A percentile compares a stretch with the other conserved stretches of the same genome.
Conservation (phyloP, 2,113 vertebrate genomes). For the Hydropotes inermis region DNA sequence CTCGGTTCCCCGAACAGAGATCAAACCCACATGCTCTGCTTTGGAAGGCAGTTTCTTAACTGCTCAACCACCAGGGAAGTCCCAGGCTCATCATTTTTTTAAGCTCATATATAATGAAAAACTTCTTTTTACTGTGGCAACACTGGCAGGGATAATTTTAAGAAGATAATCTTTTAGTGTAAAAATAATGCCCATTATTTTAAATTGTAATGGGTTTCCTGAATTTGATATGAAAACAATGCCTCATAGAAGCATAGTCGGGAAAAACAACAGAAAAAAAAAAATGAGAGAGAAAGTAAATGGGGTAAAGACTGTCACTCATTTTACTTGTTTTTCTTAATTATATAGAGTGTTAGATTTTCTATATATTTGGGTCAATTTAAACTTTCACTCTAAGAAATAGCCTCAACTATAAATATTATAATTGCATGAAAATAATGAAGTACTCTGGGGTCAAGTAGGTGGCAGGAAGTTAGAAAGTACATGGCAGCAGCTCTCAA, state of each 20-base stretch:
- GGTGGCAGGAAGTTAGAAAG: neutral
- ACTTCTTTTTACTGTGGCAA: neutral
- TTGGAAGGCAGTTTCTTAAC: neutral
- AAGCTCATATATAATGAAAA: neutral
- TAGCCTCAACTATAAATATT: neutral
- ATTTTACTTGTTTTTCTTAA: neutral
- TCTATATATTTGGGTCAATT: neutral
- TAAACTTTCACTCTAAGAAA: neutral
- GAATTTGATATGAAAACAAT: neutral
- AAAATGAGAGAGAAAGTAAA: neutral
- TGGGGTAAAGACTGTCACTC: neutral
- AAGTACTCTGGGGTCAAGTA: neutral
- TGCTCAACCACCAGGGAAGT: neutral
- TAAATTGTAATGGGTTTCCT: neutral
- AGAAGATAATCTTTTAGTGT: neutral
- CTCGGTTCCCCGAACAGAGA: accelerated
- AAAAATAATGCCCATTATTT: neutral
- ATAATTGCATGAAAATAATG: slow-evolving; percentile 21
- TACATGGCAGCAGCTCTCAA: neutral
- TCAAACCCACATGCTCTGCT: neutral
- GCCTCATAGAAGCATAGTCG: neutral
- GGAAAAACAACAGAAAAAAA: neutral
- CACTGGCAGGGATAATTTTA: neutral
- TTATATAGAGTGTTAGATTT: neutral
- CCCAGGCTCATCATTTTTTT: neutral